Conservation (phyloP, 1,140 invertebrate species). For the Littorina saxatilis region DNA sequence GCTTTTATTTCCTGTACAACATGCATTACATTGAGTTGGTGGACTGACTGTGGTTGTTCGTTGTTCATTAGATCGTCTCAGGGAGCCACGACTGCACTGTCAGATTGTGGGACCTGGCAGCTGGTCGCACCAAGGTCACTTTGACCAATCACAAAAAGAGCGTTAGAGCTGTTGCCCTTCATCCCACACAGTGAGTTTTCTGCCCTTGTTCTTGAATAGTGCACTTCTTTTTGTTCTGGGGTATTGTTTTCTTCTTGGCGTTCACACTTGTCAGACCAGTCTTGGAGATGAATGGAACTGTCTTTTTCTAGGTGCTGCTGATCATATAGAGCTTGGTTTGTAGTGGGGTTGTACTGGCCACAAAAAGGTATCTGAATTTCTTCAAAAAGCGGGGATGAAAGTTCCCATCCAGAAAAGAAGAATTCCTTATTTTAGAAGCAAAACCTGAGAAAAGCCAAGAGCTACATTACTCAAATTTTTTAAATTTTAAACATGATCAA, state of each 20-base stretch:
- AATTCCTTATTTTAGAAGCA: too few relatives aligned
- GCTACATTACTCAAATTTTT: too few relatives aligned
- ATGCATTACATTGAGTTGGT: too few relatives aligned
- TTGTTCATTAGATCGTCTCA: constrained; percentile 82
- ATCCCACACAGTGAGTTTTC: constrained; percentile 87
- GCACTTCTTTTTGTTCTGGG: not conserved
- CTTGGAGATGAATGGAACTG: not conserved
- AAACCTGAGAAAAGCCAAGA: too few relatives aligned
- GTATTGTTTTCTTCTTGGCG: not conserved
- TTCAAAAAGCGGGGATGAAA: too few relatives aligned
- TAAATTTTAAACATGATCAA: too few relatives aligned
- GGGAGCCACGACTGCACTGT: constrained; percentile 86
- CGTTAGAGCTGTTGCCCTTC: constrained; percentile 92
- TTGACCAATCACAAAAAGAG: constrained; percentile 99
- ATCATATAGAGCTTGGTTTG: not conserved
- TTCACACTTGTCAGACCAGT: not conserved
- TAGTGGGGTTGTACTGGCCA: too few relatives aligned
- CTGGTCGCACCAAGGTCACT: constrained; percentile 95
- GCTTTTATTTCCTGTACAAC: too few relatives aligned
- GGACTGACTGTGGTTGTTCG: too few relatives aligned
- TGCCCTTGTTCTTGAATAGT: not conserved
- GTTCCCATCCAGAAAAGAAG: too few relatives aligned
- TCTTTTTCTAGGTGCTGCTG: not conserved
- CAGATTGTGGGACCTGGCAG: constrained; percentile 97
- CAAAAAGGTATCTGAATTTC: too few relatives aligned